Conservation (phyloP, 2,113 vertebrate species). For the Ceyx margarethae region DNA sequence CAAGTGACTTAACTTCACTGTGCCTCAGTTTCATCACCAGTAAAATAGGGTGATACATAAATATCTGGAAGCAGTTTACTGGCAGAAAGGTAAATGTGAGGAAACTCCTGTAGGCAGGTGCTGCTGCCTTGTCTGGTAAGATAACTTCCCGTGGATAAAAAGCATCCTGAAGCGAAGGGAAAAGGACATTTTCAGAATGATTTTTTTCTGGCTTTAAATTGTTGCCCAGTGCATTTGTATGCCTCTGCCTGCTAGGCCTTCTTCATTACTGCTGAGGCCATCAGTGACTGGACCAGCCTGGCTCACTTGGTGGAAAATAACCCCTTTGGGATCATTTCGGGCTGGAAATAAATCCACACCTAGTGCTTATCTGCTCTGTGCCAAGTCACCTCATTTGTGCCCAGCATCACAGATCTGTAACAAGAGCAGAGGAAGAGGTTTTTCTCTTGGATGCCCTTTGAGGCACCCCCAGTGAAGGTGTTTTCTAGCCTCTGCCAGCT, state of each 20-base stretch:
- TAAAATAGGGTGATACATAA: constrained; percentile 24
- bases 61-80: not conserved
- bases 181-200: not conserved
- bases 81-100: constrained; percentile 11
- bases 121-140: constrained; percentile 21
- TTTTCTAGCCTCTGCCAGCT: not conserved
- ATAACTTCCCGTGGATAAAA: constrained; percentile 11
- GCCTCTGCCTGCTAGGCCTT: not conserved
- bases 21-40: constrained; percentile 51
- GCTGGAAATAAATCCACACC: not conserved
- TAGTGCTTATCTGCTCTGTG: not conserved
- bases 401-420: not conserved
- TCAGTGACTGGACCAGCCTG: not conserved
- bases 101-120: constrained; percentile 19
- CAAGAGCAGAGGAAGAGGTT: not conserved
- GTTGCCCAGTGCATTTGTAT: not conserved
- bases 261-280: not conserved
- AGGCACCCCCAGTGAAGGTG: not conserved
- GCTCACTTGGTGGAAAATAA: constrained; percentile 8
- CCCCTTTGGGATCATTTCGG: not conserved
- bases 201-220: not conserved
- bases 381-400: not conserved
- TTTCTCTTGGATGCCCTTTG: not conserved
- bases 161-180: not conserved
- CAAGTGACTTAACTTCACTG: constrained; percentile 25